Evolutionary conservation across 2,113 vertebrate genomes (phyloP), one percentile per base, ranked within the genome.

Genomic region (Misgurnus anguillicaudatus): DNA sequence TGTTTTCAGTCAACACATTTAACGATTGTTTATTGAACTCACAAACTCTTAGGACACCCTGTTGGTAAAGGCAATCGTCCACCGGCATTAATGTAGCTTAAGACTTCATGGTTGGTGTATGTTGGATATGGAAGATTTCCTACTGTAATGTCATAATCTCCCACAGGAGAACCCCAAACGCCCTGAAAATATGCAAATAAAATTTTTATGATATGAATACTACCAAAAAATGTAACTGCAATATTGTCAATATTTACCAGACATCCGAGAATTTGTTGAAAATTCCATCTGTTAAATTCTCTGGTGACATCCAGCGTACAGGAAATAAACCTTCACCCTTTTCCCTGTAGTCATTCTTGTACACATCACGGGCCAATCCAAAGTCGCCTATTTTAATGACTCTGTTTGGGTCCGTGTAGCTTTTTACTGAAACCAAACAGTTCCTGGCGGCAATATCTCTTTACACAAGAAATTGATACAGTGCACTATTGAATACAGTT

Each of bases 301-400:
- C 93, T 36, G 91, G 93, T 83, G 92, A 88, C 93, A 94, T 94
- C 92, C 94, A 95, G 75, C 92, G 89, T 16, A 94, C 89, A 55
- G 93, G 94, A 0, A 95, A 89, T 6, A 94, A 58, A 0, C 93
- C 93, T 86, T 95, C 93, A 45, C 92, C 93, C 75, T 84, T 92
- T 84, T 94, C 94, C 63, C 92, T 93, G 9, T 94, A 95, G 80
- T 94, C 90, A n/a, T 91, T 92, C 89, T 92, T 93, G 76, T 95
- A 95, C 80, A 93, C 83, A 74, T 94, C 92, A 62, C 93, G 90
- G 1, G 92, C 91, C 0, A 95, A 90, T 71, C 93, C 93, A 76
- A 95, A 95, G 77, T 94, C 94, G 24, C 92, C 93, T 0, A 93
- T 93, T 87, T 94, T 94, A 69, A 94, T 90, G 39, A 76, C 14